Conservation (phyloP, 2,113 vertebrate genomes). For the Strix aluco region DNA sequence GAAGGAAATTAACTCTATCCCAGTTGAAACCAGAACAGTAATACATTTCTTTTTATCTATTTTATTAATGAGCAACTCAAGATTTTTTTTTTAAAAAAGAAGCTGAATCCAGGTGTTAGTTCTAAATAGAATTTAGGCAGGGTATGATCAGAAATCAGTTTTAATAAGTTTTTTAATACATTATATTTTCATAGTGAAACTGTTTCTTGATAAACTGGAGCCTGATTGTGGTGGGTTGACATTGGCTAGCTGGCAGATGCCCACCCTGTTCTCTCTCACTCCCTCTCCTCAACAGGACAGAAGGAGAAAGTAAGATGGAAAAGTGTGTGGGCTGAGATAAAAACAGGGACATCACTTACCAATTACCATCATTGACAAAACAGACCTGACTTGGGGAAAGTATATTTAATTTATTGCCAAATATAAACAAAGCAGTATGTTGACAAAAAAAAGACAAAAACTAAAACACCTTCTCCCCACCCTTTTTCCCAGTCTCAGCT, state of each 20-base stretch:
- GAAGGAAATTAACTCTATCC: too few relatives aligned
- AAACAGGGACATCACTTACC: neutral
- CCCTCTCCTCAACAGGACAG: neutral
- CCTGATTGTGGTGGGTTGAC: too few relatives aligned
- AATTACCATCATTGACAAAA: neutral
- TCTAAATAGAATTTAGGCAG: neutral
- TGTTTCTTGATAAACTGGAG: neutral
- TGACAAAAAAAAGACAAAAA: neutral
- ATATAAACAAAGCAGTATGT: neutral
- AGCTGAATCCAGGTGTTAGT: neutral
- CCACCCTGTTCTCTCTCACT: neutral
- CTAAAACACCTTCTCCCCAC: accelerated
- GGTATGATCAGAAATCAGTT: neutral
- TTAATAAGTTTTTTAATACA: neutral
- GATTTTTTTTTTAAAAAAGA: neutral
- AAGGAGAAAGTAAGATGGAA: neutral
- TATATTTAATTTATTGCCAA: neutral
- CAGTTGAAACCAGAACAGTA: too few relatives aligned
- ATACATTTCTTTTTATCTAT: neutral
- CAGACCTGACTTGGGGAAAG: accelerated
- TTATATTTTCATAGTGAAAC: neutral
- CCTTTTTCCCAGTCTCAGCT: neutral
- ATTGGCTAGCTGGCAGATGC: neutral
- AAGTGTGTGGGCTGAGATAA: neutral
- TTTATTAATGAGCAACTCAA: neutral